These are phyloP conservation scores for Regulus satrapa DNA, from an alignment of 2,113 vertebrate genomes.

Conservation along the genomic window DNA sequence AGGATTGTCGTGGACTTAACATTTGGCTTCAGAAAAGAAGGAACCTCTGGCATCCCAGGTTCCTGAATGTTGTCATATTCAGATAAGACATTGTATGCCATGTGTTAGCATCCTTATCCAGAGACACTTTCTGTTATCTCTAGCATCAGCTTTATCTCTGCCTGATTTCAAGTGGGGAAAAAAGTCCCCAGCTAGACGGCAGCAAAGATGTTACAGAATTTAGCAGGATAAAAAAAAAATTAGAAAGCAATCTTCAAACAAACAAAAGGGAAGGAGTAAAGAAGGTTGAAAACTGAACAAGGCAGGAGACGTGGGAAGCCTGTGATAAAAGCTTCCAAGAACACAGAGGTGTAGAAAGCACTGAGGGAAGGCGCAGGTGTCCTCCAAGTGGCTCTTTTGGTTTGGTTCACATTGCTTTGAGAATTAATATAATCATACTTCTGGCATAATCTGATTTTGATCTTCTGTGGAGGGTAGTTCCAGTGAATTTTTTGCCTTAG, in stretches of 20 bases:
- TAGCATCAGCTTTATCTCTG: neutral
- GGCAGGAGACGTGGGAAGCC: neutral
- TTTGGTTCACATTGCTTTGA: neutral
- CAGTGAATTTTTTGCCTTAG: slow-evolving; percentile 26
- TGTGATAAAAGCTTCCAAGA: neutral
- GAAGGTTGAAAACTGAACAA: neutral
- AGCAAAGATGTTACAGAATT: neutral
- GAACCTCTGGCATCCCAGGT: neutral
- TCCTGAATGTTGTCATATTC: neutral
- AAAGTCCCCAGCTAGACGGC: neutral
- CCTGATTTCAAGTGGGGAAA: neutral
- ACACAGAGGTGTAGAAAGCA: neutral
- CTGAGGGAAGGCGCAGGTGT: neutral
- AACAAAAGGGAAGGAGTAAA: neutral
- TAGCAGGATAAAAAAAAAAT: neutral
- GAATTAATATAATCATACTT: slow-evolving; percentile 27
- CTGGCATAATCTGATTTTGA: slow-evolving; percentile 45
- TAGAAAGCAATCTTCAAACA: neutral
- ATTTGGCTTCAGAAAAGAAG: neutral
- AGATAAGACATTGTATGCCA: neutral
- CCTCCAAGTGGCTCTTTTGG: neutral
- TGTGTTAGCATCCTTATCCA: neutral
- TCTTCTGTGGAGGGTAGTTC: slow-evolving; percentile 31
- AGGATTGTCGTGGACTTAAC: neutral
- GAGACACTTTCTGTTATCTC: neutral